Evolutionary conservation across 2,888 invertebrate genomes (phyloP), one percentile per base, ranked within the genome.

Genomic region (Hemicrepidius hirtus): DNA sequence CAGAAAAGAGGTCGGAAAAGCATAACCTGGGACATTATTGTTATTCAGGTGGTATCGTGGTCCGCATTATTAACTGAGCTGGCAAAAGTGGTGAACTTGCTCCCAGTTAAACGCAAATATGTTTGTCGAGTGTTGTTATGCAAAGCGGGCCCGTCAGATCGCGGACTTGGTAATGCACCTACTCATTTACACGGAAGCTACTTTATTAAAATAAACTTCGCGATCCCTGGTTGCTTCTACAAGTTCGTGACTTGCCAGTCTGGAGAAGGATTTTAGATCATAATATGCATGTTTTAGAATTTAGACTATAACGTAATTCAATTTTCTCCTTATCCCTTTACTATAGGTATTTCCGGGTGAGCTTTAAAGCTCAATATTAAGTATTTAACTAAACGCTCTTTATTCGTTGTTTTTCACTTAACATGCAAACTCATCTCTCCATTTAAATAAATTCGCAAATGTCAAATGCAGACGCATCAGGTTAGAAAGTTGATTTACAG

Each of bases 201-300:
- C 73, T 73, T 70, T 73, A 73, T 73, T 73, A 69, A 73, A 70
- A 73, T 70, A 73, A 73, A 70, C 73, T 73, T 69, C 66, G 62
- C 73, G 66, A 70, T 67, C 41, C 68, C 68, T 59, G 24, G 65
- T 44, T 69, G 68, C 65, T 18, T 44, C 50, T 65, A 37, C 7
- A 41, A 62, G 67, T 69, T 73, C 70, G 70, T 70, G 73, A 73
- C 70, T 70, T 60, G 50, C 44, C 59, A 57, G 16, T 16, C 62
- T 70, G 40, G 40, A 50, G 35, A 32, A 24, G 60, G 73, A 69
- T 70, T 69, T 73, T 62, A 73, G 62, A 73, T 70, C 62, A 65
- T 69, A 70, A 70, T 73, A 70, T 65, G 64, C 66, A 63, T 70
- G 62, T 73, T 65, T 73, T 62, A 66, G 68, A 68, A 73, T 73